Percentiles rank a stretch among this genome's conserved stretches.
Conservation (phyloP, 2,888 invertebrate genomes). For the Nomada flava region DNA sequence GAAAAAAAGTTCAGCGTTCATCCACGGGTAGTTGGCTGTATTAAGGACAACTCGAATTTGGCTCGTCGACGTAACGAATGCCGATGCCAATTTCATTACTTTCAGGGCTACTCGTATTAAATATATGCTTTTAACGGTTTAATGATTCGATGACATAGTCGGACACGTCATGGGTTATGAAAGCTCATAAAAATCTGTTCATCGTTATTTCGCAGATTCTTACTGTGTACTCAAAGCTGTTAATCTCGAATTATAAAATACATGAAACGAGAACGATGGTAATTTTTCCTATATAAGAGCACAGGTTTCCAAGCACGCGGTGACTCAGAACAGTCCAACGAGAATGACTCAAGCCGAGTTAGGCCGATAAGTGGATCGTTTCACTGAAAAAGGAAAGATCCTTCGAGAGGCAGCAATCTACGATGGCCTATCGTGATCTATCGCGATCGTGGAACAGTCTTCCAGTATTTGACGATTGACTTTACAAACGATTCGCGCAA, state of each 20-base stretch:
- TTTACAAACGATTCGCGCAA: conserved; percentile 20
- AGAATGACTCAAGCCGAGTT: conserved; percentile 65
- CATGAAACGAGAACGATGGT: conserved; percentile 21
- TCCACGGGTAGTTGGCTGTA: too few relatives aligned
- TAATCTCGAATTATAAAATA: conserved; percentile 35
- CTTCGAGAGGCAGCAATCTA: conserved; percentile 64
- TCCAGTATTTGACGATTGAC: conserved; percentile 64
- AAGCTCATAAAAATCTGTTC: background rate
- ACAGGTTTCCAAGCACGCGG: conserved; percentile 45
- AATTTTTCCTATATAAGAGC: conserved; percentile 55
- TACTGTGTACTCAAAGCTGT: background rate
- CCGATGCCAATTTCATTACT: too few relatives aligned
- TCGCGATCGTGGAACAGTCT: conserved; percentile 44
- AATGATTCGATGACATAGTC: too few relatives aligned
- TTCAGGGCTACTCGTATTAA: background rate
- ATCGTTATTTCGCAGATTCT: background rate
- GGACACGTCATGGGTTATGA: too few relatives aligned
- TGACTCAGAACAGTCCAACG: conserved; percentile 50
- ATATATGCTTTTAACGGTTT: too few relatives aligned
- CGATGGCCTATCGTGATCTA: conserved; percentile 43
- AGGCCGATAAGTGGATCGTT: conserved; percentile 69
- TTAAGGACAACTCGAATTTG: too few relatives aligned
- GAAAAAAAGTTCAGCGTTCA: too few relatives aligned
- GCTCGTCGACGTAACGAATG: too few relatives aligned
- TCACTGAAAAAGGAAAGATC: conserved; percentile 73